phyloP scores from a whole-genome alignment of 64 coral and sea anemone species.

The Trachythela sp. region DNA sequence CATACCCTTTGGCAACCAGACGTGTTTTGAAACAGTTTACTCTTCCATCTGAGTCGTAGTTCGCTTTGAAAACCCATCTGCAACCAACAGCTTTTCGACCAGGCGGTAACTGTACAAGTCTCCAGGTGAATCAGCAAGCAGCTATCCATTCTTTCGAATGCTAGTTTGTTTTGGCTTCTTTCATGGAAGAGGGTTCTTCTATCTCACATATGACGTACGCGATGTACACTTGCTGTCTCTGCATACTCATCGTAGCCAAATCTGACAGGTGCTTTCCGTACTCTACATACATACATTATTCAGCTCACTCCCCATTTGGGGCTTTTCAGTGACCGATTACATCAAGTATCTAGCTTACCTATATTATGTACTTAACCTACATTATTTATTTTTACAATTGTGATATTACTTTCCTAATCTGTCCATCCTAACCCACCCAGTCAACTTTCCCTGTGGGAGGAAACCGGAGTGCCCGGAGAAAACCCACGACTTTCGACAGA shows the following conservation, averaged over 20 bases:
- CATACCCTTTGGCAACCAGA: constrained; percentile 45
- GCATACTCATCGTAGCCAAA: not conserved
- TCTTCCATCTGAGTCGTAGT: not conserved
- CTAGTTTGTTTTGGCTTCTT: not conserved
- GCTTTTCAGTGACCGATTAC: no score
- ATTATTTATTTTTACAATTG: no score
- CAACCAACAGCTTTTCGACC: constrained; percentile 40
- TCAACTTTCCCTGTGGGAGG: no score
- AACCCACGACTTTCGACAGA: no score
- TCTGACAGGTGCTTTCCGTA: not conserved
- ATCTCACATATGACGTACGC: not conserved
- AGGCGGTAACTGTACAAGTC: constrained; percentile 41
- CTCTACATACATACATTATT: no score
- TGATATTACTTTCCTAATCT: no score
- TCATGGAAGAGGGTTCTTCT: no score
- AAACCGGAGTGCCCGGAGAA: no score
- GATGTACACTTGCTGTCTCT: not conserved
- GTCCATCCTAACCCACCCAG: no score
- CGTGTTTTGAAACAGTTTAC: constrained; percentile 50
- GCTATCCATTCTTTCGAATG: not conserved
- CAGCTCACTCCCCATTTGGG: no score
- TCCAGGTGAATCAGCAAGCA: constrained; percentile 14
- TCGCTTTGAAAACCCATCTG: constrained; percentile 48
- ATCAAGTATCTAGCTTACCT: no score
- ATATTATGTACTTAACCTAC: no score